Base-by-base conservation (phyloP, 2,797 vertebrate genomes). In the Anguilla anguilla region DNA sequence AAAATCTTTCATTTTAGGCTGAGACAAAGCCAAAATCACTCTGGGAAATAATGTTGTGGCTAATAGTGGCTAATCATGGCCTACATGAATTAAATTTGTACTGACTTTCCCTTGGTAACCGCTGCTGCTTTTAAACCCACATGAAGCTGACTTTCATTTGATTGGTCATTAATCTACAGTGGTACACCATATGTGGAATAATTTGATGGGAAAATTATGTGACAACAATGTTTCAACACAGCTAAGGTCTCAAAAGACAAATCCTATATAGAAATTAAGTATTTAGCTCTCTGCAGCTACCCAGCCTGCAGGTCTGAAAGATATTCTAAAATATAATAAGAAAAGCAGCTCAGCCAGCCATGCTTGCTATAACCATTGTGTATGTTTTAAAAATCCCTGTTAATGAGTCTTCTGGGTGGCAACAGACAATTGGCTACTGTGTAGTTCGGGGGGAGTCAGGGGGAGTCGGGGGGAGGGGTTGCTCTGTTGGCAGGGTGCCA, bases 31-130 rank as follows among this genome's bases (percentile, higher is more conserved):
- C 86, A 79, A 90, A 10, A 59, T 74, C 86, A 84, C 84, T 85
- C 81, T 84, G 81, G 87, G 84, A 87, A 92, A 86, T 61, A 88
- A 59, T 77, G 46, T n/a, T 89, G 67, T 72, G 90, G 85, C 87
- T 53, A 53, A 53, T 87, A 89, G 85, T 87, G 88, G 43, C 67
- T 84, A 86, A 87, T 39, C 85, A 25, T 86, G 88, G 89, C 64
- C 35, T 84, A 74, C 64, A 69, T 90, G 77, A 89, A 88, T 1
- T 19, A 83, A 77, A 86, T 91, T 93, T 19, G 92, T 86, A 90
- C 87, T 93, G 89, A 89, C 89, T 89, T 92, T 61, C n/a, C 87
- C 88, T 88, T 89, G 43, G 89, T 92, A 92, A 87, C 77, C 17
- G 35, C 11, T 86, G 19, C 43, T 74, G 61, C 46, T 64, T 67